Evolutionary conservation across 2,113 vertebrate species (phyloP).

Genomic region (Albula goreensis): DNA sequence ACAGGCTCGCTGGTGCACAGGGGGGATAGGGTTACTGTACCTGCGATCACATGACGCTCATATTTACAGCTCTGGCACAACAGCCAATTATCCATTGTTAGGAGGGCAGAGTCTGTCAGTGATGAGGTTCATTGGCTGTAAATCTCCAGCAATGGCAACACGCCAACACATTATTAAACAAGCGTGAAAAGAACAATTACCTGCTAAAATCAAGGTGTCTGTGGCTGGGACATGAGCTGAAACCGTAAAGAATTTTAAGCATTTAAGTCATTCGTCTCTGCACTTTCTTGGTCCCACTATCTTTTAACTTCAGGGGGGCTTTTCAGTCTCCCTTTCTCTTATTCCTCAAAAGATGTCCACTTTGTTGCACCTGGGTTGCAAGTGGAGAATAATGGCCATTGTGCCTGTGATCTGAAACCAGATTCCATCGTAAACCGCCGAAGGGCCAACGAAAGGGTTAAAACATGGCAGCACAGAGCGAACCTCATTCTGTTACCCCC

Average conservation of each 20-base stretch:
- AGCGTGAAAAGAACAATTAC: neutral
- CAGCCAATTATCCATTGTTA: neutral
- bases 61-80: neutral
- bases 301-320: neutral
- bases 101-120: neutral
- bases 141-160: neutral
- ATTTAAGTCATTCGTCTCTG: neutral
- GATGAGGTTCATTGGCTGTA: neutral
- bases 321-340: neutral
- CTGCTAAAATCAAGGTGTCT: neutral
- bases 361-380: neutral
- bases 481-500: neutral
- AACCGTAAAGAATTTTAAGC: neutral
- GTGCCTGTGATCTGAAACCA: neutral
- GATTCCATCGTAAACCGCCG: neutral
- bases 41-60: neutral
- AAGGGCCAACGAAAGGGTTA: neutral
- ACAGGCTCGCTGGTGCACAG: neutral
- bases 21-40: slow-evolving; percentile 1
- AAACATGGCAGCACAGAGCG: neutral
- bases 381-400: neutral
- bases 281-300: neutral
- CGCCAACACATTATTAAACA: neutral
- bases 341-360: neutral
- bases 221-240: neutral